phyloP scores from a whole-genome alignment of 2,113 vertebrate species.

The Spea multiplicata region DNA sequence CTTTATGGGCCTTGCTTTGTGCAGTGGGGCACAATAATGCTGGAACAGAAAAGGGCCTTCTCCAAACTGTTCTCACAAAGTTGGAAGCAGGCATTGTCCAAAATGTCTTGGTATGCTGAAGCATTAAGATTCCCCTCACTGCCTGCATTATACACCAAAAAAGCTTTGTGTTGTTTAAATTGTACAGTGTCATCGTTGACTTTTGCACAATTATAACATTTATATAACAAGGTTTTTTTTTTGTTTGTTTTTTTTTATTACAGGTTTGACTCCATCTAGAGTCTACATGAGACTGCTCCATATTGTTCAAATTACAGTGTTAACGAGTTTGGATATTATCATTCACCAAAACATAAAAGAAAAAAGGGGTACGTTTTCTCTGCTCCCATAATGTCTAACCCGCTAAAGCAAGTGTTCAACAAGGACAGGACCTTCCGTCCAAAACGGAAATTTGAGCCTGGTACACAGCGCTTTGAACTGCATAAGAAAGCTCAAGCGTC shows the following conservation, averaged over 20 bases:
- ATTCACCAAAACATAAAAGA: background rate
- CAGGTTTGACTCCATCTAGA: background rate
- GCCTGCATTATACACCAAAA: too few relatives aligned
- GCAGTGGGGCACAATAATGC: too few relatives aligned
- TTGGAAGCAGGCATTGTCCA: too few relatives aligned
- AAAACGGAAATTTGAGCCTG: conserved; percentile 96
- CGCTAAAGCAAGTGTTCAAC: conserved; percentile 94
- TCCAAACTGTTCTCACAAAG: too few relatives aligned
- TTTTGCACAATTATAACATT: too few relatives aligned
- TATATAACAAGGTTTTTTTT: too few relatives aligned
- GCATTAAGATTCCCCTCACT: too few relatives aligned
- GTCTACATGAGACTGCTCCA: background rate
- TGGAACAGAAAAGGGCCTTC: too few relatives aligned
- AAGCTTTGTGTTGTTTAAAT: too few relatives aligned
- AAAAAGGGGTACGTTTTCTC: background rate
- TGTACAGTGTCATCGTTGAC: too few relatives aligned
- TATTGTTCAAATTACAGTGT: background rate
- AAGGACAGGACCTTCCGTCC: conserved; percentile 97
- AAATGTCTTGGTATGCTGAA: too few relatives aligned
- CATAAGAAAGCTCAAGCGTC: conserved; percentile 97
- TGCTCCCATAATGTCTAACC: conserved; percentile 74
- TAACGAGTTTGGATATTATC: background rate
- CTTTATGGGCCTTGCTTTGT: too few relatives aligned
- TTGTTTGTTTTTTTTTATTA: background rate
- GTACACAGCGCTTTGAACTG: conserved; percentile 92